phyloP scores from a whole-genome alignment of 2,797 vertebrate species.

The Thalassophryne amazonica region DNA sequence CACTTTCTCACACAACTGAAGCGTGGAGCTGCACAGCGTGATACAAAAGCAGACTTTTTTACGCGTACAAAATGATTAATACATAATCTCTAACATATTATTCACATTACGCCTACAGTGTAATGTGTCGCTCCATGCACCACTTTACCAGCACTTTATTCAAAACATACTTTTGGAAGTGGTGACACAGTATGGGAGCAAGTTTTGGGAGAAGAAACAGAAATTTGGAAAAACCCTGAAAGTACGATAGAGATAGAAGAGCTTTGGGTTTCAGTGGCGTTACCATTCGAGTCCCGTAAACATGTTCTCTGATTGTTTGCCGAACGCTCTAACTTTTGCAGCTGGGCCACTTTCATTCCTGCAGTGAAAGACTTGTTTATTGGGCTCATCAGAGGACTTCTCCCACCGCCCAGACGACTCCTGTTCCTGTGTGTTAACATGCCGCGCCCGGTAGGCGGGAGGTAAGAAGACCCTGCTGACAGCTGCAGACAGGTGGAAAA shows the following conservation, averaged over 20 bases:
- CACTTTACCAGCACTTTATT: conserved; percentile 36
- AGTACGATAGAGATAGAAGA: conserved; percentile 5
- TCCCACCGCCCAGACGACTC: conserved; percentile 25
- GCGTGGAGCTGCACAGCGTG: neutral
- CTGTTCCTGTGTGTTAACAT: conserved; percentile 27
- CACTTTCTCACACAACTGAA: neutral
- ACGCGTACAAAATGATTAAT: conserved; percentile 2
- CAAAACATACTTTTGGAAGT: conserved; percentile 37
- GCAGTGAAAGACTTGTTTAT: conserved; percentile 30
- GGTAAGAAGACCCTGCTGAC: conserved; percentile 47
- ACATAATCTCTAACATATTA: conserved; percentile 29
- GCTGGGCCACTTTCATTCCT: conserved; percentile 43
- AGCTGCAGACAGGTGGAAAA: conserved; percentile 63
- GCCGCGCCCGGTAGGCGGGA: conserved; percentile 43
- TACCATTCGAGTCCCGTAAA: neutral
- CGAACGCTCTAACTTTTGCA: conserved; percentile 45
- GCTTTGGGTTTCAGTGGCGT: conserved; percentile 6
- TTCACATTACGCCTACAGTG: conserved; percentile 9
- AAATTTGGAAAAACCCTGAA: conserved; percentile 19
- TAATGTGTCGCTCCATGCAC: conserved; percentile 25
- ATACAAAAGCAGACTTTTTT: neutral
- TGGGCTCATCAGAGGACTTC: conserved; percentile 1
- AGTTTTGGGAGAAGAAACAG: no score
- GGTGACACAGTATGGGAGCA: conserved; percentile 10
- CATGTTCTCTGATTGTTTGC: conserved; percentile 41